Evolutionary conservation across 2,113 vertebrate species (phyloP).

Genomic region (Cacatua alba): DNA sequence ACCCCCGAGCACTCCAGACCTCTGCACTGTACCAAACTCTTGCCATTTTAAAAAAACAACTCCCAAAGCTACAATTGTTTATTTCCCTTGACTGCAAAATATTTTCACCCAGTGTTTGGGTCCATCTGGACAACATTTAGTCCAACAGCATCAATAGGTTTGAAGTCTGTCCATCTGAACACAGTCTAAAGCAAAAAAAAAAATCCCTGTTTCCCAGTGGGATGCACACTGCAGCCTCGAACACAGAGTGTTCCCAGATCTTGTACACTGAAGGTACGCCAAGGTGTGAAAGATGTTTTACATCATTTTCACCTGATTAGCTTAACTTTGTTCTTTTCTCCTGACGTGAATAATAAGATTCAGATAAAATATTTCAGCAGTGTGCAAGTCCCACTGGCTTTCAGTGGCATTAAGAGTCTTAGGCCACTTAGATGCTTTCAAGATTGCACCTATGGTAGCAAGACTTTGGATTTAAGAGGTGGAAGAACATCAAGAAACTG

Average conservation of each 20-base stretch:
- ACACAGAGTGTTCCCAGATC: not conserved
- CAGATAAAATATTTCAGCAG: not conserved
- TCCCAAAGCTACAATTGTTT: not conserved
- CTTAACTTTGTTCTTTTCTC: not conserved
- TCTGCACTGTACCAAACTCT: not conserved
- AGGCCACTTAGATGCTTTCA: not conserved
- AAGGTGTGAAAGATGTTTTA: not conserved
- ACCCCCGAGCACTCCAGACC: not conserved
- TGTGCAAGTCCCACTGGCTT: not conserved
- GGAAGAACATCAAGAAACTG: not conserved
- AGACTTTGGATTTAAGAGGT: not conserved
- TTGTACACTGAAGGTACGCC: not conserved
- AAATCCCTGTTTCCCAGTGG: not conserved
- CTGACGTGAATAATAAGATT: not conserved
- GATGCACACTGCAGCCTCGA: fast-evolving
- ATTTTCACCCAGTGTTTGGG: fast-evolving
- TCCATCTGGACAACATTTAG: not conserved
- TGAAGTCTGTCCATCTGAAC: not conserved
- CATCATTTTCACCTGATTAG: not conserved
- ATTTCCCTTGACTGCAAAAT: not conserved
- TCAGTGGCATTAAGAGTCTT: not conserved
- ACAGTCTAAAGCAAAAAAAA: not conserved
- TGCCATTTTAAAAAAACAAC: not conserved
- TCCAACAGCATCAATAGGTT: fast-evolving
- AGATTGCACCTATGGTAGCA: not conserved